phyloP scores from a whole-genome alignment of 1,140 invertebrate species.

The Ladona fulva region DNA sequence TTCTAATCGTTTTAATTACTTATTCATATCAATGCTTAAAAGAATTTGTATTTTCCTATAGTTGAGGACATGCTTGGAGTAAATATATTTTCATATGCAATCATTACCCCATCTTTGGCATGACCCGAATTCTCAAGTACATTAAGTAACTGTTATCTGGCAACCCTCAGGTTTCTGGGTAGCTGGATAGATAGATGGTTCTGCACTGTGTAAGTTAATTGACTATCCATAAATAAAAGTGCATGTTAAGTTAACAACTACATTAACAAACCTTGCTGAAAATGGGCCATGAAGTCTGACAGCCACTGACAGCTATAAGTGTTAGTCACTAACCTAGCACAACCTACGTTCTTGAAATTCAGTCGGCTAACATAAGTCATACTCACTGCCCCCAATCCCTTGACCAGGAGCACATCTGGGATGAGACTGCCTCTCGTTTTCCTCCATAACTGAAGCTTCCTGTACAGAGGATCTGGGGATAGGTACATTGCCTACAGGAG shows the following conservation, averaged over 20 bases:
- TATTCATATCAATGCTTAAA: too few species aligned
- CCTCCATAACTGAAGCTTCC: conserved; percentile 41
- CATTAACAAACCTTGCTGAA: not conserved
- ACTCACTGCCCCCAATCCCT: not conserved
- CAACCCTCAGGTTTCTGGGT: too few species aligned
- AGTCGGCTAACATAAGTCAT: not conserved
- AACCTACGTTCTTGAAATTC: not conserved
- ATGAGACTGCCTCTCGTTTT: not conserved
- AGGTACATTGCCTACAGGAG: conserved; percentile 54
- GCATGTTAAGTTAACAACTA: not conserved
- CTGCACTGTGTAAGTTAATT: too few species aligned
- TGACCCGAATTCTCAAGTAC: too few species aligned
- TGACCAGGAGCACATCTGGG: not conserved
- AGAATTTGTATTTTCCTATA: too few species aligned
- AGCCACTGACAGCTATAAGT: not conserved
- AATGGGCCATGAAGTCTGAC: too few species aligned
- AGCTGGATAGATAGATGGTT: too few species aligned
- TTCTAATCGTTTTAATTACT: too few species aligned
- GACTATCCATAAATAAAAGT: not conserved
- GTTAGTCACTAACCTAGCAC: not conserved
- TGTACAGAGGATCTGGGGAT: conserved; percentile 39
- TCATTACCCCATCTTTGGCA: too few species aligned
- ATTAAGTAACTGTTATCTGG: too few species aligned
- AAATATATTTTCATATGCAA: too few species aligned
- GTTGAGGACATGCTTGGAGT: too few species aligned